Evolutionary conservation across 2,888 invertebrate genomes (phyloP).

Genomic region (Perizoma affinitatum): DNA sequence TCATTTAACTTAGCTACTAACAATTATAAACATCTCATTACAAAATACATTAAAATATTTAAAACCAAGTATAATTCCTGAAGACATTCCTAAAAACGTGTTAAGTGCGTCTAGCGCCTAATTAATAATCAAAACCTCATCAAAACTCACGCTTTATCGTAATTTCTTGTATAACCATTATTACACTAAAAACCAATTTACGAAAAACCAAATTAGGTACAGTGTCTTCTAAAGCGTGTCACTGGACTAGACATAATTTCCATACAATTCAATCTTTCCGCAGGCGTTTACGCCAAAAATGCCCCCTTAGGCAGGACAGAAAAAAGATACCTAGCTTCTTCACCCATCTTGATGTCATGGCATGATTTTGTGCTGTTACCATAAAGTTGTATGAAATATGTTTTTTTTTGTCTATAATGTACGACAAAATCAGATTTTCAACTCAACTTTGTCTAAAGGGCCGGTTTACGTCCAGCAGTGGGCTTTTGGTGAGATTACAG

Average conservation of each 20-base stretch:
- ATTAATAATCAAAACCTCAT: slow-evolving; percentile 27
- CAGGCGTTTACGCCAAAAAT: too few species aligned
- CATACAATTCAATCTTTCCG: too few species aligned
- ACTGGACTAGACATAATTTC: background rate
- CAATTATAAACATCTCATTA: slow-evolving; percentile 28
- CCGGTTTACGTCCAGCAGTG: too few species aligned
- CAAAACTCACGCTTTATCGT: slow-evolving; percentile 31
- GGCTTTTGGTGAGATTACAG: too few species aligned
- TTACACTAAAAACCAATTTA: slow-evolving; percentile 21
- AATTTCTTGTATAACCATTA: slow-evolving; percentile 28
- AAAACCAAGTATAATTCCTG: slow-evolving; percentile 1
- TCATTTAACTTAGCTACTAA: background rate
- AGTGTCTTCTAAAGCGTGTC: slow-evolving; percentile 1
- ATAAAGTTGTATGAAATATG: too few species aligned
- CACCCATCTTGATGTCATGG: too few species aligned
- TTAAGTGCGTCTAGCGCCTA: slow-evolving; percentile 20
- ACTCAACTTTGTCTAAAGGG: too few species aligned
- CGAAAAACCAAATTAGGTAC: slow-evolving; percentile 12
- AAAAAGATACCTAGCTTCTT: too few species aligned
- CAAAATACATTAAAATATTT: slow-evolving; percentile 22
- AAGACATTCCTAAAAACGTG: slow-evolving; percentile 19
- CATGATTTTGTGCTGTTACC: too few species aligned
- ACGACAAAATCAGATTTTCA: too few species aligned
- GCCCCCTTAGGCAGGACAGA: too few species aligned
- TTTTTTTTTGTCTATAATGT: too few species aligned